Evolutionary conservation across 2,888 invertebrate species (phyloP), one percentile per base, ranked within the genome.

Genomic region (Orgyia antiqua): DNA sequence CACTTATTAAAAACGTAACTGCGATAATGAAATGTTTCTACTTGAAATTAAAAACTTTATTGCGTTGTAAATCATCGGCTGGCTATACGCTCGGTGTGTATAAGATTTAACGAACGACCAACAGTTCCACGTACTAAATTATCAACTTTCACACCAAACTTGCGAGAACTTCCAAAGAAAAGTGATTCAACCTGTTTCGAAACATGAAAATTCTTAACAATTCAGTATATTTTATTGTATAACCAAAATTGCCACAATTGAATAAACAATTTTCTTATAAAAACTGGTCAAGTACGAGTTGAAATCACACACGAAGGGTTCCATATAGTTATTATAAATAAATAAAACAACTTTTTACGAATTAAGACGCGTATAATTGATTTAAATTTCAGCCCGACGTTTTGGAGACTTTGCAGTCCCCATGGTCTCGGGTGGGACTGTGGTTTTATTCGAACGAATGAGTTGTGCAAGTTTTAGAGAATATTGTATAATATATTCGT

Each of bases 41-140:
- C 62, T 58, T 58, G 58, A 63, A 69, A 71, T 73, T 72, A 70
- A 72, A 68, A 69, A 68, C 57, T 66, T 69, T 68, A 70, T 70
- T 69, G 64, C 55, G 36, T 41, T 45, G 59, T 70, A 70, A 68
- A 70, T 70, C 70, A 70, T 52, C 41, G 42, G 38, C 39, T 31
- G 36, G 58, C 49, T 47, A 51, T 50, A 49, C 47, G 58, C 54
- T 54, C 56, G 44, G 62, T 58, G 50, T 51, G 56, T 39, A 45
- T 48, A 50, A 52, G 64, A 61, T 60, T 65, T 59, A 66, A 50
- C 44, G 50, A 26, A 36, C 37, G 38, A 45, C 51, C 56, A 49
- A 57, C 58, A 57, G 46, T 56, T 36, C 47, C 35, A 48, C 32
- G 39, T 50, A 48, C 51, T 64, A 63, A 63, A 66, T 68, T 67